Evolutionary conservation across 2,797 vertebrate genomes (phyloP).

Genomic region (Lepilemur ruficaudatus): DNA sequence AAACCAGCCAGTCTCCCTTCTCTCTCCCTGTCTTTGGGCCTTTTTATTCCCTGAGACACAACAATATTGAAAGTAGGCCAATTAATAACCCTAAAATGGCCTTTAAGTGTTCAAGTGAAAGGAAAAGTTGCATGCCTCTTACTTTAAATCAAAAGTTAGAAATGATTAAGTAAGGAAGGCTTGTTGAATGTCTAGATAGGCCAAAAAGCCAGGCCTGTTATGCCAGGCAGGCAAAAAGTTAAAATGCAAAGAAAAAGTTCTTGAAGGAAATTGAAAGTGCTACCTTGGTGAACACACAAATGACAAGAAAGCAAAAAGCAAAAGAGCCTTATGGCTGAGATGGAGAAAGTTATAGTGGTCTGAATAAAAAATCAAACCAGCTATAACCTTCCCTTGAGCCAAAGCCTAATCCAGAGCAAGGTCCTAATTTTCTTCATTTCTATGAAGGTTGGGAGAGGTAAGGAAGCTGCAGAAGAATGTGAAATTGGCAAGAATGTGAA

Average conservation of each 20-base stretch:
- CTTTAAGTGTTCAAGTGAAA: background rate
- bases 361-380: no score
- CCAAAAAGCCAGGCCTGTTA: background rate
- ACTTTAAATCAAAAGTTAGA: background rate
- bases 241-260: background rate
- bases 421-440: no score
- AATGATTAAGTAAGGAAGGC: background rate
- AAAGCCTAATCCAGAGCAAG: no score
- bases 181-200: background rate
- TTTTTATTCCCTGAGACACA: background rate
- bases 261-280: background rate
- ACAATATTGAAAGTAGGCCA: background rate
- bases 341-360: no score
- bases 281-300: background rate
- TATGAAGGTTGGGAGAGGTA: no score
- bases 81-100: background rate
- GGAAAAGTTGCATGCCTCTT: background rate
- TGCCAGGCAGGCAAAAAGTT: background rate
- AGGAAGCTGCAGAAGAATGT: no score
- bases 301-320: background rate
- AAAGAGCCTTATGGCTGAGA: background rate
- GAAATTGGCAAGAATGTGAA: no score
- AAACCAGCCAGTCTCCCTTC: background rate
- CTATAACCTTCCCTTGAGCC: no score
- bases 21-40: background rate